Evolutionary conservation across 2,888 invertebrate species (phyloP).

Genomic region (Heteropelma amictum): DNA sequence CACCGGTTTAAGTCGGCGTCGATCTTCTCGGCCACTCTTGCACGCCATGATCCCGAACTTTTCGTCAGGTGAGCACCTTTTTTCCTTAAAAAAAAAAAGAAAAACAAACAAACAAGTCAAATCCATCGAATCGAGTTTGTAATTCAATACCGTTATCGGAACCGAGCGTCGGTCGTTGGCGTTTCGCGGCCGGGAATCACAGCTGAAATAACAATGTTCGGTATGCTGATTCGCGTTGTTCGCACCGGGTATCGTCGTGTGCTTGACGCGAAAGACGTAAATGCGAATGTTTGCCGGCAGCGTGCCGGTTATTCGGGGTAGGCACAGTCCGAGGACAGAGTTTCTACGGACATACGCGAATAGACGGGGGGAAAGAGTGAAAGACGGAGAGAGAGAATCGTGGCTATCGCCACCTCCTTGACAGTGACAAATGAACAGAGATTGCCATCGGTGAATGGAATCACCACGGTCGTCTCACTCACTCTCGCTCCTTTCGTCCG

Average conservation of each 20-base stretch:
- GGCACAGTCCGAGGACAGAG: slow-evolving; percentile 26
- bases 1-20: slow-evolving; percentile 82
- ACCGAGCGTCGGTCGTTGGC: slow-evolving; percentile 70
- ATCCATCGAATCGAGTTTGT: slow-evolving; percentile 71
- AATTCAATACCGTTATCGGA: slow-evolving; percentile 60
- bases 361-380: slow-evolving; percentile 51
- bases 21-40: background rate
- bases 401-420: slow-evolving; percentile 79
- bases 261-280: too few relatives aligned
- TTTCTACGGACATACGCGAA: slow-evolving; percentile 22
- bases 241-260: slow-evolving; percentile 1
- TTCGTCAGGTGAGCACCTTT: slow-evolving; percentile 53
- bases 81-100: background rate
- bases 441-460: slow-evolving; percentile 86
- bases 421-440: slow-evolving; percentile 89
- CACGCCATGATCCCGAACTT: slow-evolving; percentile 33
- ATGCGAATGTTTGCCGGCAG: slow-evolving; percentile 45
- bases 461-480: slow-evolving; percentile 76
- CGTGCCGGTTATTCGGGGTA: slow-evolving; percentile 68
- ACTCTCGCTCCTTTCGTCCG: slow-evolving; percentile 58
- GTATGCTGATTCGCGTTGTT: background rate
- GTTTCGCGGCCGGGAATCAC: slow-evolving; percentile 31
- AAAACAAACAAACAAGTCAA: too few relatives aligned
- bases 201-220: slow-evolving; percentile 73
- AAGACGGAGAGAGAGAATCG: slow-evolving; percentile 59